These are phyloP conservation scores for Styela clava DNA, from an alignment of 23 tunicate species.

Conservation along the genomic window DNA sequence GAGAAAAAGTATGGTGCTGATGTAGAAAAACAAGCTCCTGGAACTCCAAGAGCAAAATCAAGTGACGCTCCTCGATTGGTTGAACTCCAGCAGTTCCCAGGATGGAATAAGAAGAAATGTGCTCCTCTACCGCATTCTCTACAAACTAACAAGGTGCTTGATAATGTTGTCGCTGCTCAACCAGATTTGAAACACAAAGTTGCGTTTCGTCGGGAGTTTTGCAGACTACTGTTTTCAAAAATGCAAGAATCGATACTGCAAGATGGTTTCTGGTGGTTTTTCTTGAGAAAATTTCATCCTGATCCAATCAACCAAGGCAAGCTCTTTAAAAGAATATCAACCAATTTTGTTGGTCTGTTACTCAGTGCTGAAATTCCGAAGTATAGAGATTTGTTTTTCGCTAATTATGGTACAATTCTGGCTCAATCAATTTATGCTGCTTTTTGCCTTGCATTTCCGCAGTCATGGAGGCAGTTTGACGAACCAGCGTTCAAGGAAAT, in stretches of 20 bases:
- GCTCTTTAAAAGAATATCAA: conserved; percentile 67
- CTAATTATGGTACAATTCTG: conserved; percentile 36
- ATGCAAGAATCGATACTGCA: conserved; percentile 61
- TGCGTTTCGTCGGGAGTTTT: conserved; percentile 32
- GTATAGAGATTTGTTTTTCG: conserved; percentile 48
- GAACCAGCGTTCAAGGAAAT: conserved; percentile 70
- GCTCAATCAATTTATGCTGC: conserved; percentile 55
- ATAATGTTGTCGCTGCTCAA: conserved; percentile 70
- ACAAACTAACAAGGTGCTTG: conserved; percentile 50
- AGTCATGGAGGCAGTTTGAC: conserved; percentile 91
- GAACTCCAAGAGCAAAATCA: conserved; percentile 19
- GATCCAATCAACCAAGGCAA: conserved; percentile 43
- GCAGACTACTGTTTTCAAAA: conserved; percentile 46
- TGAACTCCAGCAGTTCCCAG: conserved; percentile 88
- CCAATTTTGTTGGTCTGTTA: conserved; percentile 37
- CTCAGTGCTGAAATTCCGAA: conserved; percentile 40
- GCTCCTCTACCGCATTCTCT: conserved; percentile 73
- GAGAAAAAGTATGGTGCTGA: conserved; percentile 6
- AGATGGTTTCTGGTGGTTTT: conserved; percentile 89
- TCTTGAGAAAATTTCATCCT: conserved; percentile 72
- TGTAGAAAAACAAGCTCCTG: background rate
- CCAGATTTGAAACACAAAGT: conserved; percentile 51
- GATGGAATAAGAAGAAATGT: conserved; percentile 33
- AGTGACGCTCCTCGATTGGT: conserved; percentile 82
- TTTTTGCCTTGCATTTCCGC: conserved; percentile 86